These are phyloP conservation scores for Neogale vison DNA, from an alignment of 2,113 vertebrate species.

Conservation along the genomic window DNA sequence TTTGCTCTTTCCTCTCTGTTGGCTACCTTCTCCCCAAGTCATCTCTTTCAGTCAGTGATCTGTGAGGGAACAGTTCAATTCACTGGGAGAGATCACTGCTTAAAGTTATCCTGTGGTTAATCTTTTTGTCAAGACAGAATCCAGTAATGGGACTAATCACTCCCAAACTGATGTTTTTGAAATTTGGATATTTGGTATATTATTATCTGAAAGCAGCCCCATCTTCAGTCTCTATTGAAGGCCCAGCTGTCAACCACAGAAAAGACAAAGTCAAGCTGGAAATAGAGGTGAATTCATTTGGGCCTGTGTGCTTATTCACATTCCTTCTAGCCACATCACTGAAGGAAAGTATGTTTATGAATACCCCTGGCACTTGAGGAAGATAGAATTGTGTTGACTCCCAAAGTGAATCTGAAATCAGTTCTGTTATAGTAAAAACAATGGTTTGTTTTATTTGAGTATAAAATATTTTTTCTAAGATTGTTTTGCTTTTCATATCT, in stretches of 20 bases:
- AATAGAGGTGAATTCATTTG: slow-evolving; percentile 32
- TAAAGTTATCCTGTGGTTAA: slow-evolving; percentile 40
- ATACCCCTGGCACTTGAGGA: slow-evolving; percentile 13
- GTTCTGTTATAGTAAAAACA: neutral
- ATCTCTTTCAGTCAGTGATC: slow-evolving; percentile 25
- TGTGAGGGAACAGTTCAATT: slow-evolving; percentile 45
- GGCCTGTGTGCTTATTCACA: neutral
- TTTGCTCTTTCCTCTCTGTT: slow-evolving; percentile 32
- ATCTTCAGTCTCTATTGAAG: slow-evolving; percentile 38
- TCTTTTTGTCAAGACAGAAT: slow-evolving; percentile 55
- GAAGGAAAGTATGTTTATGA: slow-evolving; percentile 5
- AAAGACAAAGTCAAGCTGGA: slow-evolving; percentile 53
- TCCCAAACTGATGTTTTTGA: slow-evolving; percentile 58
- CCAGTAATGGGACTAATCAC: slow-evolving; percentile 59
- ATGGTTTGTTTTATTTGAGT: neutral
- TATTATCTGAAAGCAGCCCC: slow-evolving; percentile 36
- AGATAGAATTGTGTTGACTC: neutral
- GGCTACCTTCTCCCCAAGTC: neutral
- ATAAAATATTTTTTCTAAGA: neutral
- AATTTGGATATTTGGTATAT: slow-evolving; percentile 24
- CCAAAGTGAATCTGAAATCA: neutral
- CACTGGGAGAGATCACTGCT: slow-evolving; percentile 1
- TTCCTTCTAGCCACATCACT: neutral
- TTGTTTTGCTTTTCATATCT: slow-evolving; percentile 23
- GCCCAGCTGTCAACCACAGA: slow-evolving; percentile 4